These are phyloP conservation scores for Chondrilla cf. caribensis DNA, from an alignment of 37 sponge, comb jelly and placozoan genomes.

Conservation along the genomic window DNA sequence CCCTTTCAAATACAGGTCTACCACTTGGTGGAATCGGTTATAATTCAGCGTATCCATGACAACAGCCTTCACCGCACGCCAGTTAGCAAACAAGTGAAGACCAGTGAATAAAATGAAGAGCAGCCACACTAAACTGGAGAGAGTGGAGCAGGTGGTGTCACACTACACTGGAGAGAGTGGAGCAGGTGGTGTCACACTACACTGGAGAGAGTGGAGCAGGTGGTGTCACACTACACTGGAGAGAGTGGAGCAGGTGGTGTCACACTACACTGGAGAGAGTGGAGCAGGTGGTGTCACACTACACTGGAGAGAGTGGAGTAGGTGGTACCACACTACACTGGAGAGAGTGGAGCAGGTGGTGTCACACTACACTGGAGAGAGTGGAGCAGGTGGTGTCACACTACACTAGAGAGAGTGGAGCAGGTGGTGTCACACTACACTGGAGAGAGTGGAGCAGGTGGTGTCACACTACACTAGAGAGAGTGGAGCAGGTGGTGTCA, in stretches of 20 bases:
- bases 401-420: conserved; percentile 24
- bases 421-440: conserved; percentile 71
- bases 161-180: conserved; percentile 38
- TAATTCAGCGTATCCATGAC: conserved; percentile 87
- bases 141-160: conserved; percentile 44
- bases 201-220: conserved; percentile 21
- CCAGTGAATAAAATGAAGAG: conserved; percentile 76
- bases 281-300: conserved; percentile 56
- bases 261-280: conserved; percentile 51
- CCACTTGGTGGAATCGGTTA: conserved; percentile 68
- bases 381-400: conserved; percentile 53
- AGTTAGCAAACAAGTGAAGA: conserved; percentile 86
- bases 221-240: conserved; percentile 72
- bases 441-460: neutral
- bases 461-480: conserved; percentile 66
- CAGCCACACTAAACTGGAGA: conserved; percentile 61
- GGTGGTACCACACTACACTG: conserved; percentile 77
- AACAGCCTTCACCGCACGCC: conserved; percentile 78
- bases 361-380: conserved; percentile 61
- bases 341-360: neutral
- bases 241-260: conserved; percentile 1
- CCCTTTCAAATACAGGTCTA: conserved; percentile 50
- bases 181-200: conserved; percentile 62
- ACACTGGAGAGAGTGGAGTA: conserved; percentile 22
- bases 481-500: conserved; percentile 40